Evolutionary conservation across 2,888 invertebrate species (phyloP).

Genomic region (Linhomoeus sp.): DNA sequence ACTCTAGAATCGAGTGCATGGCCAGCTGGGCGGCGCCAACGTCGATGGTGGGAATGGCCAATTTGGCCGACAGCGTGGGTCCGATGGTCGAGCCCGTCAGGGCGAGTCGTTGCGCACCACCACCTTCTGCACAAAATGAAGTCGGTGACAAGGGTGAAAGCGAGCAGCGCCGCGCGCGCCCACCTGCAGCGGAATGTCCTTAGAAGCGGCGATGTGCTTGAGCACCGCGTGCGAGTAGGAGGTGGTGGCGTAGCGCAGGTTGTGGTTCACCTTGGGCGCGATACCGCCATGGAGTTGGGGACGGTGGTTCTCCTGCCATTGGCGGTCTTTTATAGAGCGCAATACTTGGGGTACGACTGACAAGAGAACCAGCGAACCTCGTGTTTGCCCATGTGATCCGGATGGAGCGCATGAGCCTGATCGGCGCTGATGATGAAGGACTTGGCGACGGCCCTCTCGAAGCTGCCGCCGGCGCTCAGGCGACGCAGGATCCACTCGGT

Average conservation of each 20-base stretch:
- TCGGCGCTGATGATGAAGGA: conserved; percentile 31
- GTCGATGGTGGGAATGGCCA: conserved; percentile 35
- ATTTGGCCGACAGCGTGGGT: conserved; percentile 34
- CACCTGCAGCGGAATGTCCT: conserved; percentile 33
- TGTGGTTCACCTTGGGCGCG: conserved; percentile 31
- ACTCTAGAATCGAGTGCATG: conserved; percentile 37
- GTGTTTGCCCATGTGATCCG: conserved; percentile 32
- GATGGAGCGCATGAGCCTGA: conserved; percentile 34
- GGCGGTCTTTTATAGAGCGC: too few species aligned
- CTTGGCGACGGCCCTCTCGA: conserved; percentile 32
- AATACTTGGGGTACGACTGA: too few species aligned
- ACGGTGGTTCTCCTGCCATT: conserved; percentile 29
- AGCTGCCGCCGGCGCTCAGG: conserved; percentile 15
- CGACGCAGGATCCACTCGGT: conserved; percentile 32
- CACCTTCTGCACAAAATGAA: conserved; percentile 34
- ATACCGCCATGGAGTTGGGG: conserved; percentile 16
- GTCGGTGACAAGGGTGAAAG: conserved; percentile 37
- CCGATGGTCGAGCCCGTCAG: conserved; percentile 37
- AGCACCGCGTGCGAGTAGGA: conserved; percentile 33
- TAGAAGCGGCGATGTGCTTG: conserved; percentile 29
- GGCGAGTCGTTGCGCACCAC: conserved; percentile 34
- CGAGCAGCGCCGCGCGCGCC: conserved; percentile 34
- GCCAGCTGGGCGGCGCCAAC: conserved; percentile 35
- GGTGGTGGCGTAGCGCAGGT: conserved; percentile 36
- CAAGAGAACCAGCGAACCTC: conserved; percentile 19